Evolutionary conservation across 2,113 vertebrate species (phyloP), one percentile per base, ranked within the genome.

Genomic region (Calyptommatus sinebrachiatus): DNA sequence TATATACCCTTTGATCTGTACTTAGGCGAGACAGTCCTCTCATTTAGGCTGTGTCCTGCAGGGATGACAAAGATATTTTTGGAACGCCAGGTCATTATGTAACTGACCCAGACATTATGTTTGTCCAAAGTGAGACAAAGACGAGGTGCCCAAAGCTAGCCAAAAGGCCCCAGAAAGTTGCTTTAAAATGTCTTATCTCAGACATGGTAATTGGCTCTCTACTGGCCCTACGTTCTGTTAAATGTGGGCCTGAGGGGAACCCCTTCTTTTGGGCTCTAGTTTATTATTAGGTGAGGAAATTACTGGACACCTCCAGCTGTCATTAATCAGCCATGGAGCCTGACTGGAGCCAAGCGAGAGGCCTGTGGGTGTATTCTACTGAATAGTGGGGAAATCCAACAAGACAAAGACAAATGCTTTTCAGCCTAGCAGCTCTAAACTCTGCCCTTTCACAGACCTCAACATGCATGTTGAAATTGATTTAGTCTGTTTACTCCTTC

Each of bases 291-390:
- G 93, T 93, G 94, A 95, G 93, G 93, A 95, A 96, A 94, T 96
- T 93, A 92, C 89, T 92, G 95, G 97, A 97, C 96, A 97, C 95
- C 95, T 97, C 96, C 95, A 94, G 96, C 95, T 96, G 96, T 95
- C 95, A 94, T 97, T 97, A 96, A 97, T 97, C 96, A 97, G 93
- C 94, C 90, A 6, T 94, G 93, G 96, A 97, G 95, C 84, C 96
- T 88, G 95, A 88, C 94, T 95, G 97, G 97, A 97, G 96, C 96
- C 96, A 94, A 94, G 85, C 53, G 87, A 95, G 94, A 93, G 93
- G 94, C 93, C 92, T 89, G 94, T 93, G 91, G 92, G 91, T 92
- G 90, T 92, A 92, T 92, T 90, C 89, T 86, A 88, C 92, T 91
- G 94, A 83, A 89, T 88, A 89, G 91, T 86, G 87, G 91, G 94